Conservation (phyloP, 1,140 invertebrate genomes). For the Danaus plexippus region DNA sequence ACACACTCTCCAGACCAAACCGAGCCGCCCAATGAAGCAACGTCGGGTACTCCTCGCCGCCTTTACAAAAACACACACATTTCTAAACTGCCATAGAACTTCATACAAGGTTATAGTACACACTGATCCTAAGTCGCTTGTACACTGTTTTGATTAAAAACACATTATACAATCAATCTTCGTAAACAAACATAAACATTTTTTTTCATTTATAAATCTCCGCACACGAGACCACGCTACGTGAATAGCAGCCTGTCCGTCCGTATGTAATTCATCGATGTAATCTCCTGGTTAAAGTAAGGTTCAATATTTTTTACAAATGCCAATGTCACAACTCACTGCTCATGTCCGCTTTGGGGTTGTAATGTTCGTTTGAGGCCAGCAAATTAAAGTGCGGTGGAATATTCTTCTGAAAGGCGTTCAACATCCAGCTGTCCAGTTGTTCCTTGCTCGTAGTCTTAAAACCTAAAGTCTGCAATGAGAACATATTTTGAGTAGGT, state of each 20-base stretch:
- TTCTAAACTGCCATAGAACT: no score
- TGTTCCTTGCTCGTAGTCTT: conserved; percentile 82
- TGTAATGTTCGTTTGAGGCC: conserved; percentile 70
- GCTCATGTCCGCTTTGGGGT: conserved; percentile 60
- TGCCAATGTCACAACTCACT: conserved; percentile 41
- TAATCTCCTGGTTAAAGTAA: no score
- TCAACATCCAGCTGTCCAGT: conserved; percentile 85
- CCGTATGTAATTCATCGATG: no score
- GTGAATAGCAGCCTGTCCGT: no score
- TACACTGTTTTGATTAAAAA: no score
- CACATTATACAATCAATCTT: no score
- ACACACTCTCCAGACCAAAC: conserved; percentile 86
- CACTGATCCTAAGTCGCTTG: no score
- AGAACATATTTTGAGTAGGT: conserved; percentile 5
- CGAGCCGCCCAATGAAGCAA: conserved; percentile 89
- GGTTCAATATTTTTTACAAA: no score
- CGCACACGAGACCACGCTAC: no score
- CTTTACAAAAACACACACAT: conserved; percentile 43
- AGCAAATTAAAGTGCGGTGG: conserved; percentile 85
- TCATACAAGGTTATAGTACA: no score
- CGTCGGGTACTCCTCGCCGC: conserved; percentile 87
- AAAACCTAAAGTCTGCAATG: conserved; percentile 82
- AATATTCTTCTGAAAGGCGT: conserved; percentile 85
- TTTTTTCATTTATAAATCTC: no score
- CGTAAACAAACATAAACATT: no score